Evolutionary conservation across 2,888 invertebrate genomes (phyloP).

Genomic region (Brachyptera putata): DNA sequence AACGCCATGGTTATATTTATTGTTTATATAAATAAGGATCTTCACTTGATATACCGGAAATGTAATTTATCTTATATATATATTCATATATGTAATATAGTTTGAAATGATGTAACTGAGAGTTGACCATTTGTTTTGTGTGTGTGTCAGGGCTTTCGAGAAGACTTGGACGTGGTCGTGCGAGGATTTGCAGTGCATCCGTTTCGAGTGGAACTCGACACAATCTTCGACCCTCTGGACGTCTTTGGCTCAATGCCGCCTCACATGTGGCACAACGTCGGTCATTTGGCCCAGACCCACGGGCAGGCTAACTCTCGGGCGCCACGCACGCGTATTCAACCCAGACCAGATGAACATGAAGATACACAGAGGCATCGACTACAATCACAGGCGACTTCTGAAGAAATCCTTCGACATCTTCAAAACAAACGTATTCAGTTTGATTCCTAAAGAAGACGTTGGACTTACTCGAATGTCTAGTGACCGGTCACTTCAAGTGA

Average conservation of each 20-base stretch:
- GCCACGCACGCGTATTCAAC: conserved; percentile 57
- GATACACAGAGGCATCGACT: conserved; percentile 60
- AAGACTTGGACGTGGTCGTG: conserved; percentile 74
- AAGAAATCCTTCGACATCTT: conserved; percentile 52
- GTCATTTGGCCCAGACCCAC: conserved; percentile 76
- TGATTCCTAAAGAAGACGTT: conserved; percentile 27
- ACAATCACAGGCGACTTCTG: conserved; percentile 52
- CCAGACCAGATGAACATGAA: conserved; percentile 52
- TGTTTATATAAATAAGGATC: too few species aligned
- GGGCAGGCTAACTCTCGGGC: conserved; percentile 62
- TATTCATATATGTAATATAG: too few species aligned
- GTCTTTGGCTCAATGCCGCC: conserved; percentile 65
- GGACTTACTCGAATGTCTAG: not conserved
- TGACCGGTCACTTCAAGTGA: not conserved
- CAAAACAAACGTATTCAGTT: conserved; percentile 42
- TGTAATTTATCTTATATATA: too few species aligned
- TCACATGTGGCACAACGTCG: conserved; percentile 69
- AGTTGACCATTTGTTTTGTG: too few species aligned
- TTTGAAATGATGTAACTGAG: too few species aligned
- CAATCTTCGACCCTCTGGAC: conserved; percentile 44
- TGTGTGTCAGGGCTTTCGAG: too few species aligned
- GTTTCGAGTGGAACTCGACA: conserved; percentile 47
- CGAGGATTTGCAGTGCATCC: conserved; percentile 62
- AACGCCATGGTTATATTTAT: too few species aligned
- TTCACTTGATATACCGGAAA: too few species aligned